Conservation (phyloP, 2,113 vertebrate species). For the Aldabrachelys gigantea region DNA sequence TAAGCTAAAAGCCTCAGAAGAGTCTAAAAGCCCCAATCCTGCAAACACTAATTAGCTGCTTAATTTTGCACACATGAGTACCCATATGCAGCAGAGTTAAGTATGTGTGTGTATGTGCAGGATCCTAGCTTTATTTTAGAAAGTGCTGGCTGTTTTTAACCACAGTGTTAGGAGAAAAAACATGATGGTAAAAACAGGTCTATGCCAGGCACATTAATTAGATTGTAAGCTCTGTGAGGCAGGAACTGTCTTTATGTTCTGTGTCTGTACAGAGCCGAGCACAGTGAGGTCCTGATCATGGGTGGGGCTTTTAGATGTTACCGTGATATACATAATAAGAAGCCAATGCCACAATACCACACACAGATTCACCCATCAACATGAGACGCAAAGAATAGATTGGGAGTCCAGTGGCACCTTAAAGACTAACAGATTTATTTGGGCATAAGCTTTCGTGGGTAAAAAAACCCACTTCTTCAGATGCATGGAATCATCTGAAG, state of each 20-base stretch:
- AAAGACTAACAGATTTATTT: too few relatives aligned
- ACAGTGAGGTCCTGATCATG: background rate
- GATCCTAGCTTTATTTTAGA: background rate
- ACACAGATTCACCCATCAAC: background rate
- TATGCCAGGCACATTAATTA: background rate
- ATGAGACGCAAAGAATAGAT: too few relatives aligned
- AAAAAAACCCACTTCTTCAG: too few relatives aligned
- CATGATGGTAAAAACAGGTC: background rate
- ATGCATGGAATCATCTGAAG: too few relatives aligned
- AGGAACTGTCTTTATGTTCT: background rate
- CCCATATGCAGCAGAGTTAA: too few relatives aligned
- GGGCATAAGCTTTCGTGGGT: too few relatives aligned
- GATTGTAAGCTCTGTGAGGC: background rate
- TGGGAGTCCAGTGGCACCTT: too few relatives aligned
- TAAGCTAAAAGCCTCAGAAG: too few relatives aligned
- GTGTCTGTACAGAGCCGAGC: background rate
- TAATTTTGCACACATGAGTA: too few relatives aligned
- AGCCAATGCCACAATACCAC: background rate
- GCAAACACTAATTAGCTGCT: background rate
- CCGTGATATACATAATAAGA: background rate
- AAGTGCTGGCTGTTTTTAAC: background rate
- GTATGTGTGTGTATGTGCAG: too few relatives aligned
- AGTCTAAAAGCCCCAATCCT: background rate
- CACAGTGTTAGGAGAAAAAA: background rate
- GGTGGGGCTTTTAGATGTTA: too few relatives aligned